These are phyloP conservation scores for Lacerta bilineata DNA, from an alignment of 2,797 vertebrate genomes.

Conservation along the genomic window DNA sequence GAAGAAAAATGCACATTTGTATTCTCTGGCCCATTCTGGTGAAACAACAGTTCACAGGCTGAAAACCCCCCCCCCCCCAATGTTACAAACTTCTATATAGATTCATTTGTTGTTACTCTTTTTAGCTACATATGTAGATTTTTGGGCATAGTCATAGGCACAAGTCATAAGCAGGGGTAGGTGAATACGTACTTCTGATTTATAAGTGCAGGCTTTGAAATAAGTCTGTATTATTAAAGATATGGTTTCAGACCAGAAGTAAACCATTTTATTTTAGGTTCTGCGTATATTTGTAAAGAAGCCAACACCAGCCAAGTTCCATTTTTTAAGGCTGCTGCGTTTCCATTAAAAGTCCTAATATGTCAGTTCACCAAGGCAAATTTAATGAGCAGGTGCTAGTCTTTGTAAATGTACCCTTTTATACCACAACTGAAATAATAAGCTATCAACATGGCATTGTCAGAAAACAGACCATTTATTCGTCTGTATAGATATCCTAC, in stretches of 20 bases:
- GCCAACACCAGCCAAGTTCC: slow-evolving; percentile 50
- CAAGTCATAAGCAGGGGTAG: neutral
- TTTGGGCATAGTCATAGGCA: too few species aligned
- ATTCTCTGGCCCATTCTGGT: too few species aligned
- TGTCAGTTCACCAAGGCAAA: slow-evolving; percentile 55
- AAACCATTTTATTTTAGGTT: neutral
- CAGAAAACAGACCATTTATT: slow-evolving; percentile 64
- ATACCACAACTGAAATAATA: slow-evolving; percentile 64
- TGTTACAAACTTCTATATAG: too few species aligned
- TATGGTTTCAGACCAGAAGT: neutral
- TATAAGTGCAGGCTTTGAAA: neutral
- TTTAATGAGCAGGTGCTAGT: slow-evolving; percentile 55
- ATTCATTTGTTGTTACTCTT: too few species aligned
- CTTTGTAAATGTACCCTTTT: slow-evolving; percentile 47
- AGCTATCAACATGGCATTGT: slow-evolving; percentile 60
- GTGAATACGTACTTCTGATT: neutral
- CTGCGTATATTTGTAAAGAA: slow-evolving; percentile 26
- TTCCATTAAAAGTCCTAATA: slow-evolving; percentile 58
- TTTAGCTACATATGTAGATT: too few species aligned
- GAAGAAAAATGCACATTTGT: too few species aligned
- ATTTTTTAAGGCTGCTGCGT: slow-evolving; percentile 48
- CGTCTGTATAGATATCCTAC: slow-evolving; percentile 60
- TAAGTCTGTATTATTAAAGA: neutral
- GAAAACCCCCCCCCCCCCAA: too few species aligned
- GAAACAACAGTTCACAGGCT: too few species aligned